Percentiles rank a stretch among this genome's conserved stretches.
Conservation (phyloP, 23 tunicate species). For the Botrylloides violaceus region DNA sequence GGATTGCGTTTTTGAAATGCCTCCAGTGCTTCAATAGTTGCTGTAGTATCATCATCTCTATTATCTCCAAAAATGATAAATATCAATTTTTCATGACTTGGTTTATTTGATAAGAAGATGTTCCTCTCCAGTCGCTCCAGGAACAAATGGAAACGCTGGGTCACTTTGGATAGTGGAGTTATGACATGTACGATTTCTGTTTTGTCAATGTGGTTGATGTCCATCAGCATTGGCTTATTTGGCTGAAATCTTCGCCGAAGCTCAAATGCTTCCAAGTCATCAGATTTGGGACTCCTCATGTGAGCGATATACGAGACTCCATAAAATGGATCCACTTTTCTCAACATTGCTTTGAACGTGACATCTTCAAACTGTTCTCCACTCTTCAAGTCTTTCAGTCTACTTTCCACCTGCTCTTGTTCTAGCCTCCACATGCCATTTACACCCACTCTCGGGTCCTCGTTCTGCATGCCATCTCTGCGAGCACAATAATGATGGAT, state of each 20-base stretch:
- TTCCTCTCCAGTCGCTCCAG: slow-evolving; percentile 40
- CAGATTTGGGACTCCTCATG: slow-evolving; percentile 23
- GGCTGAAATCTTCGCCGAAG: slow-evolving; percentile 33
- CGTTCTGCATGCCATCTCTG: slow-evolving; percentile 22
- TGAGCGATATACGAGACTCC: slow-evolving; percentile 60
- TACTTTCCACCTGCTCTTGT: slow-evolving; percentile 33
- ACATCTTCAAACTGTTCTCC: slow-evolving; percentile 8
- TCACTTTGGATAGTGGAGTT: slow-evolving; percentile 65
- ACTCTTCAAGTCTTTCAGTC: not conserved
- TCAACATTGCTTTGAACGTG: slow-evolving; percentile 10
- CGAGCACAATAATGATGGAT: too few species aligned
- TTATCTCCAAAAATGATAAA: slow-evolving; percentile 49
- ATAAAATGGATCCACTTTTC: slow-evolving; percentile 48
- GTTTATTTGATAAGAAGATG: slow-evolving; percentile 9
- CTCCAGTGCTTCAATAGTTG: slow-evolving; percentile 34
- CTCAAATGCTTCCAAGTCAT: slow-evolving; percentile 20
- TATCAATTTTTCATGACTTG: slow-evolving; percentile 40
- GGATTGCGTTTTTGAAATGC: slow-evolving; percentile 43
- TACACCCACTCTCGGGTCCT: slow-evolving; percentile 28
- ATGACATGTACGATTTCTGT: slow-evolving; percentile 52
- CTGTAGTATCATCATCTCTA: slow-evolving; percentile 16
- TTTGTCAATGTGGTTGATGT: slow-evolving; percentile 19
- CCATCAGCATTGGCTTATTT: slow-evolving; percentile 45
- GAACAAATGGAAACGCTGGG: slow-evolving; percentile 44
- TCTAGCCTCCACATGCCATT: slow-evolving; percentile 83